Evolutionary conservation across 2,113 vertebrate genomes (phyloP), one percentile per base, ranked within the genome.

Genomic region (Austrofundulus limnaeus): DNA sequence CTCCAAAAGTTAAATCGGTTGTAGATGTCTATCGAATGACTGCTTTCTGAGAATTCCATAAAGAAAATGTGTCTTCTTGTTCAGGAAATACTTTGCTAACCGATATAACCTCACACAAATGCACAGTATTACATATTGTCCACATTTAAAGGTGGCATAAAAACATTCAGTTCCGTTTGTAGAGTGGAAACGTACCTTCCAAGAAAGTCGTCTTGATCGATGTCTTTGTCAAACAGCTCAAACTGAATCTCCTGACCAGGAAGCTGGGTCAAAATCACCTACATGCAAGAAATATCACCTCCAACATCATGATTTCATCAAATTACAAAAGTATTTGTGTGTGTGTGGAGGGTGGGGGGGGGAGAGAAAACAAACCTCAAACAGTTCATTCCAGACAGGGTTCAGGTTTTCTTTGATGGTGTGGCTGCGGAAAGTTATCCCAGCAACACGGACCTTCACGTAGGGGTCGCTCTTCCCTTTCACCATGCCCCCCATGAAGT

Each of bases 381-480:
- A 96, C 68, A 94, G 90, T 70, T 97, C 95, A 11, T 96, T 95
- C 96, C 96, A 98, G 58, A 82, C 83, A 10, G 96, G 95, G 71
- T 94, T 96, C 57, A 98, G 93, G 72, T 96, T 94, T 73, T 96
- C 94, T 48, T 95, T 94, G 77, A 98, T 87, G 53, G 95, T 94
- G 42, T 81, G 93, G 85, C 93, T 98, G 46, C 93, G 93, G 75
- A 94, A 95, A 39, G 86, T 92, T 69, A 89, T 75, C 13, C 93
- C 94, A 37, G 93, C 94, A 12, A 94, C 87, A 15, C 92, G 92
- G 28, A 96, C 91, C 80, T 95, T 94, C 16, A 94, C 93, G 0
- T 98, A 98, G 12, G 96, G 96, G 73, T 98, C 96, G 3, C 95
- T 97, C 77, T 96, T 96, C 38, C 95, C 95, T 86, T 95, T 94